A percentile compares a stretch with the other conserved stretches of the same genome.
Evolutionary conservation across 2,797 vertebrate genomes (phyloP).

Genomic region (Orientallactaga sibirica): DNA sequence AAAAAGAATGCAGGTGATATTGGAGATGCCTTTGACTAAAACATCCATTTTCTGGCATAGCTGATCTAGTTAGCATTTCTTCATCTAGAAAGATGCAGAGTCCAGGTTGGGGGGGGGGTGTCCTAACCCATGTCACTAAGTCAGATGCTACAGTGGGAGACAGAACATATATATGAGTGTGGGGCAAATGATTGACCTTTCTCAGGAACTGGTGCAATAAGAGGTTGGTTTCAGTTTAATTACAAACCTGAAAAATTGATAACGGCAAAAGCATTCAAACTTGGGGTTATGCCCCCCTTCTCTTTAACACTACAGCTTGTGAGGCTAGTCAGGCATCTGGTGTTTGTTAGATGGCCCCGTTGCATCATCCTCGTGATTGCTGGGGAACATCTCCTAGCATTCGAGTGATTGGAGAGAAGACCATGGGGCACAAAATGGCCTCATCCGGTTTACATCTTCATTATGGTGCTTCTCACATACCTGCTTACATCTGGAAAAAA

Average conservation of each 20-base stretch:
- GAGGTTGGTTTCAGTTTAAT: constrained; percentile 74
- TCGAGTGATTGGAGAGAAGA: constrained; percentile 72
- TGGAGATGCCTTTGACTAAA: constrained; percentile 34
- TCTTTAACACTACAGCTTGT: constrained; percentile 61
- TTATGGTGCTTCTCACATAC: constrained; percentile 83
- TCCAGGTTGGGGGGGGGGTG: neutral
- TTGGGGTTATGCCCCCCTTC: neutral
- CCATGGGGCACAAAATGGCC: constrained; percentile 78
- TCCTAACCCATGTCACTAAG: neutral
- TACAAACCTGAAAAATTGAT: constrained; percentile 76
- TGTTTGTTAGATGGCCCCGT: constrained; percentile 80
- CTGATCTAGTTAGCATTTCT: neutral
- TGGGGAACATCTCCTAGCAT: constrained; percentile 81
- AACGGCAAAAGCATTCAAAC: constrained; percentile 71
- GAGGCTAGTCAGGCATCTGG: constrained; percentile 78
- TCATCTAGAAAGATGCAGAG: neutral
- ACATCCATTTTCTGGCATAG: neutral
- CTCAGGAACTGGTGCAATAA: constrained; percentile 35
- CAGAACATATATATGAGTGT: neutral
- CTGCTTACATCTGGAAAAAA: constrained; percentile 88
- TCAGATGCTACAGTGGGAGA: neutral
- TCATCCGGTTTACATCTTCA: constrained; percentile 86
- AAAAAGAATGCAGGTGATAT: constrained; percentile 2
- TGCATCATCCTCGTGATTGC: constrained; percentile 77
- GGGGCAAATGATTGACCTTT: constrained; percentile 17